Percentiles rank a stretch among this genome's conserved stretches.
phyloP scores from a whole-genome alignment of 2,797 vertebrate species.

The Danio tinwini region DNA sequence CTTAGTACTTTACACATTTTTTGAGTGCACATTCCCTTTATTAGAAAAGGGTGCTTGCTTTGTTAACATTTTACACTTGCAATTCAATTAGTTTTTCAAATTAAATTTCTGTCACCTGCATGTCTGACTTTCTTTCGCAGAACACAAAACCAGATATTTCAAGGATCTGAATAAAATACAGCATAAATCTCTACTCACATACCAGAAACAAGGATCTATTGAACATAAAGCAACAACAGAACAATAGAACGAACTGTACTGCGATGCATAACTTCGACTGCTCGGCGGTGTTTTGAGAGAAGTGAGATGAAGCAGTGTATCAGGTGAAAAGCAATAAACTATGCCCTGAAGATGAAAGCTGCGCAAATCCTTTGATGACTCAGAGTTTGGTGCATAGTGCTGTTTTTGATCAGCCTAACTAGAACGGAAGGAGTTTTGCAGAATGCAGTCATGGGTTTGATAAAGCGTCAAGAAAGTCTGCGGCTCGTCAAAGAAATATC shows the following conservation, averaged over 20 bases:
- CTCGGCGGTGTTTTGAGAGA: slow-evolving; percentile 11
- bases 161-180: slow-evolving; percentile 1
- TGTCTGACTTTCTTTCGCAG: not conserved
- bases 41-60: not conserved
- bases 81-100: too few species aligned
- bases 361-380: slow-evolving; percentile 51
- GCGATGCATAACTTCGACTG: slow-evolving; percentile 8
- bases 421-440: slow-evolving; percentile 38
- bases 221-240: not conserved
- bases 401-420: slow-evolving; percentile 50
- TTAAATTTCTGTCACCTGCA: not conserved
- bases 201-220: not conserved
- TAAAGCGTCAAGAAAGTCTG: slow-evolving; percentile 42
- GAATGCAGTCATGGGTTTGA: slow-evolving; percentile 26
- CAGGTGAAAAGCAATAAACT: slow-evolving; percentile 40
- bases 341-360: slow-evolving; percentile 53
- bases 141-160: not conserved
- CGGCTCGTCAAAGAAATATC: slow-evolving; percentile 1
- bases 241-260: slow-evolving; percentile 6
- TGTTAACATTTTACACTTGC: not conserved
- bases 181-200: slow-evolving; percentile 5
- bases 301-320: slow-evolving; percentile 35
- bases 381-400: slow-evolving; percentile 37
- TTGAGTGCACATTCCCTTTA: too few species aligned
- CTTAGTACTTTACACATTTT: too few species aligned